Conservation (phyloP, 2,888 invertebrate species). For the Thecophora atra region DNA sequence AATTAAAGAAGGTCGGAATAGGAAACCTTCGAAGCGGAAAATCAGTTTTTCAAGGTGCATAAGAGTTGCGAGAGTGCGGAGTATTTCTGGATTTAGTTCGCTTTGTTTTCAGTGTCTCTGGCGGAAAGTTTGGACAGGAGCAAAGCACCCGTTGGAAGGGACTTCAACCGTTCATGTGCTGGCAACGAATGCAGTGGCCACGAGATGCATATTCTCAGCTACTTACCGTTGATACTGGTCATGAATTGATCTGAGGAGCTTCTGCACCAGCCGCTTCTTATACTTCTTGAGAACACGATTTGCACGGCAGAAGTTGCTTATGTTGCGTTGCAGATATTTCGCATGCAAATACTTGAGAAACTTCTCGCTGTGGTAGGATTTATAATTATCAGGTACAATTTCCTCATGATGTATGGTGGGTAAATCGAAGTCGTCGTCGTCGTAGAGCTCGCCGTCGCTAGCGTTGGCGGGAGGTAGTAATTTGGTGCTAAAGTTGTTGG, state of each 20-base stretch:
- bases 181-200: neutral
- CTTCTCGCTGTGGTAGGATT: constrained; percentile 55
- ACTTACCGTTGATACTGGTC: constrained; percentile 18
- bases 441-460: constrained; percentile 17
- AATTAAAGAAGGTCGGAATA: neutral
- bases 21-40: neutral
- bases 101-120: no score
- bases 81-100: no score
- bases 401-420: constrained; percentile 63
- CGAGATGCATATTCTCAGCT: neutral
- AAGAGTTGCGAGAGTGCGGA: no score
- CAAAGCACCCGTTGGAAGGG: neutral
- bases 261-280: constrained; percentile 50
- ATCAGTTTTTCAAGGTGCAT: neutral
- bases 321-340: constrained; percentile 62
- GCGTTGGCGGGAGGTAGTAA: constrained; percentile 1
- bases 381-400: constrained; percentile 60
- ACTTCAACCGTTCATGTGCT: constrained; percentile 21
- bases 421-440: constrained; percentile 47
- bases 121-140: neutral
- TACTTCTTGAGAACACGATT: constrained; percentile 63
- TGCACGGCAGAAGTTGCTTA: constrained; percentile 60
- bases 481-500: constrained; percentile 23
- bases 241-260: constrained; percentile 39
- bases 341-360: constrained; percentile 63